Evolutionary conservation across 2,797 vertebrate genomes (phyloP).

Genomic region (Anguilla obscura): DNA sequence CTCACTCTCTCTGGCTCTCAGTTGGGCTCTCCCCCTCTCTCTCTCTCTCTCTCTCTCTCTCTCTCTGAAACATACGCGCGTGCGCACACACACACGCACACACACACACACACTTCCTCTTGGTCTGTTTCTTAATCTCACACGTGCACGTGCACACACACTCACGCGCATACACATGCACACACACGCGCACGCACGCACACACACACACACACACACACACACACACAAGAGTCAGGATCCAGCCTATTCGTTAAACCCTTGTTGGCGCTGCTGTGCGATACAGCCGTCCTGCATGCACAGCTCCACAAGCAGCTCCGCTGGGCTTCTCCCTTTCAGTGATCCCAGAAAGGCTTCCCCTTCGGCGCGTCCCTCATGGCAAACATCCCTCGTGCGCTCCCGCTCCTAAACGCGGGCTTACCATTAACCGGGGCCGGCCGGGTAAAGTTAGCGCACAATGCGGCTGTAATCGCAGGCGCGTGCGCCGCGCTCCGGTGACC

Average conservation of each 20-base stretch:
- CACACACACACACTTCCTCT: not conserved
- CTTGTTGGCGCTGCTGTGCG: not conserved
- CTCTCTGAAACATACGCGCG: no score
- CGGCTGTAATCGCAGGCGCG: not conserved
- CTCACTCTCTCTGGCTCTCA: no score
- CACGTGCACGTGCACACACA: not conserved
- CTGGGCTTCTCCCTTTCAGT: not conserved
- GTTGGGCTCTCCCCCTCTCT: no score
- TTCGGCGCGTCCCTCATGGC: not conserved
- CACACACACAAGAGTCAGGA: not conserved
- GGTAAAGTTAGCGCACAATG: not conserved
- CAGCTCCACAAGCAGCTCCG: not conserved
- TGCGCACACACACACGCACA: not conserved
- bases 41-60: no score
- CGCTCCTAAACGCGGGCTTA: not conserved
- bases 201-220: not conserved
- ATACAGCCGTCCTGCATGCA: not conserved
- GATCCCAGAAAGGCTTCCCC: not conserved
- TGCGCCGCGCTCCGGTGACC: not conserved
- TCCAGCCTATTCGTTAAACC: not conserved
- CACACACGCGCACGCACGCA: no score
- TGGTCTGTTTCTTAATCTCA: not conserved
- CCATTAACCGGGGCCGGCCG: not conserved
- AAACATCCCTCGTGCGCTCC: not conserved
- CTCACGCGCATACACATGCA: not conserved